phyloP scores from a whole-genome alignment of 2,797 vertebrate species.

The Xenentodon cancila region DNA sequence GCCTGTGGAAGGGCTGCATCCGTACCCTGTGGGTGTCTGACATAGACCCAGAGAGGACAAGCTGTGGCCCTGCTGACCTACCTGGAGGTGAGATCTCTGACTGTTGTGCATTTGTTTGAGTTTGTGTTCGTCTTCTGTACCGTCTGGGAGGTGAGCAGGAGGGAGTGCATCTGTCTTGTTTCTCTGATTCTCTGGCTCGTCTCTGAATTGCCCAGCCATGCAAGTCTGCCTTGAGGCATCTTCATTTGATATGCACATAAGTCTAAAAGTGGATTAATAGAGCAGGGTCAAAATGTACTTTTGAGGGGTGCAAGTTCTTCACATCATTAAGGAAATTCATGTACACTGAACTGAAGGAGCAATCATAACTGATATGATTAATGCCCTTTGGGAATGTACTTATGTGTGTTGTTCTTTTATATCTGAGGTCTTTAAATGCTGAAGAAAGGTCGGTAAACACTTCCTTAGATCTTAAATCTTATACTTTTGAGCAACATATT shows the following conservation, averaged over 20 bases:
- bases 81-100: conserved; percentile 86
- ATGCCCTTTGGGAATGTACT: no score
- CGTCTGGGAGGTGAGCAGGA: conserved; percentile 34
- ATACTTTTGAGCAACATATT: not conserved
- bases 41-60: conserved; percentile 84
- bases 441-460: no score
- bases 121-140: conserved; percentile 30
- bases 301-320: conserved; percentile 11
- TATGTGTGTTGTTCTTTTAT: no score
- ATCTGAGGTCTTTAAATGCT: no score
- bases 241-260: conserved; percentile 2
- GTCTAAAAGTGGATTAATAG: conserved; percentile 20
- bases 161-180: not conserved
- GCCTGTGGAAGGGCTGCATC: conserved; percentile 91
- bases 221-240: conserved; percentile 20
- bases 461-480: no score
- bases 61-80: conserved; percentile 88
- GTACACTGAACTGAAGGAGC: conserved; percentile 32
- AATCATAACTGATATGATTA: conserved; percentile 18
- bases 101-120: conserved; percentile 16
- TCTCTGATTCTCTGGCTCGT: conserved; percentile 5
- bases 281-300: conserved; percentile 24
- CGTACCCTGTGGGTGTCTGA: conserved; percentile 88
- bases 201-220: conserved; percentile 26
- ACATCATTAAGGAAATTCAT: conserved; percentile 15